Evolutionary conservation across 1,140 invertebrate species (phyloP), one percentile per base, ranked within the genome.

Genomic region (Stratiolaelaps scimitus): DNA sequence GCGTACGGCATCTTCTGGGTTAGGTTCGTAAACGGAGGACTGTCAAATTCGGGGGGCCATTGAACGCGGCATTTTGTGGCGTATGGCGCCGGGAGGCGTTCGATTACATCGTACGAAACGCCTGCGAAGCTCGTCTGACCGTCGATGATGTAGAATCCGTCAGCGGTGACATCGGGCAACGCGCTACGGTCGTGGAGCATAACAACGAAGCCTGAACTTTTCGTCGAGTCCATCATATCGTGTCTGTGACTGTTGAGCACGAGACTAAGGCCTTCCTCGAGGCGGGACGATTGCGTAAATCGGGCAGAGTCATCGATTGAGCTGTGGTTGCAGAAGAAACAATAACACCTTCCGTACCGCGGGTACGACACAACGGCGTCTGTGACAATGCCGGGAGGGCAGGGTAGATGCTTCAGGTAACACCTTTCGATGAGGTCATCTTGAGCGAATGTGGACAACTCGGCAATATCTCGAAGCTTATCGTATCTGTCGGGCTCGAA

Each of bases 171-270:
- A 17, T 60, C 53, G 2, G 53, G 53, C 15, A 60, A 15, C 23
- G 23, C 15, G 26, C 23, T 34, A 17, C 17, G 53, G 34, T 60
- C 26, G 10, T 60, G 53, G 10, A 60, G 26, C 20, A 60, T 60
- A 15, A 60, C 53, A 10, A 60, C 15, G 53, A 29, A 60, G 20
- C 53, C 53, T 34, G 53, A 2, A 60, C 1, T 60, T 10, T 60
- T 60, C 23, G 23, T 26, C 13, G 53, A 60, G 2, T 60, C 26
- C 15, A 60, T 1, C 26, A 5, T 15, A 2, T 60, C 53, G 1
- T 26, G 15, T 15, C 23, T 60, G 26, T 60, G 15, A 10, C n/a
- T 20, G 1, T 34, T 2, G 13, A 60, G 53, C 15, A 60, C 23
- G 15, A 60, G 20, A 60, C 53, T 60, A 15, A 60, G 34, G 1